Evolutionary conservation across 2,113 vertebrate species (phyloP), one percentile per base, ranked within the genome.

Genomic region (Gobiocypris rarus): DNA sequence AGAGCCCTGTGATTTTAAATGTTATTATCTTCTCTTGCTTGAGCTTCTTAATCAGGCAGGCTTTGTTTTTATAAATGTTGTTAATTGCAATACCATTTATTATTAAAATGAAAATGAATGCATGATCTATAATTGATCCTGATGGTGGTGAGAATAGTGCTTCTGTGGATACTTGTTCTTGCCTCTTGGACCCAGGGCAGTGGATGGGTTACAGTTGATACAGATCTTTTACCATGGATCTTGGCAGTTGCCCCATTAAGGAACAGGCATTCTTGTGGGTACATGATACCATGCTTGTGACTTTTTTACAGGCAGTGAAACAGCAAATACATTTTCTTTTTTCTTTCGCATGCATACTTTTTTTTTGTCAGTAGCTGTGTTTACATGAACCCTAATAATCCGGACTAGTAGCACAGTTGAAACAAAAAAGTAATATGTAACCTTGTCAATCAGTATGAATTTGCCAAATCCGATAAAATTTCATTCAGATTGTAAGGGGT

Each of bases 51-150:
- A 67, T 78, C 41, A 65, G 24, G 24, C 38, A 31, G 26, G 8
- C 10, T 63, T 45, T 7, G 58, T 28, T 79, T 17, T 34, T 24
- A 59, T 56, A 58, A 24, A 63, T 70, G 28, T 34, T 54, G 58
- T 81, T 67, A 34, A n/a, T 67, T 80, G 26, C 61, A 79, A 79
- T 38, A 45, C 9, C 0, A 63, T 79, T 24, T 79, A 34, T 80
- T 52, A 41, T 76, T 76, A 34, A 61, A 74, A 28, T 24, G 28
- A 9, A 43, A 50, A 75, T 82, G 78, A 67, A 67, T 80, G 78
- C 78, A 80, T 50, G 26, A 80, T 80, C 59, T 80, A 52, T 80
- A 67, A 80, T 80, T 80, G 26, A 80, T 80, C 45, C 43, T 11
- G 41, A 45, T 65, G 77, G 59, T 48, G 43, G 77, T 65, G 78